Percentiles rank a stretch among this genome's conserved stretches.
Evolutionary conservation across 2,113 vertebrate species (phyloP).

Genomic region (Leucosticte australis): DNA sequence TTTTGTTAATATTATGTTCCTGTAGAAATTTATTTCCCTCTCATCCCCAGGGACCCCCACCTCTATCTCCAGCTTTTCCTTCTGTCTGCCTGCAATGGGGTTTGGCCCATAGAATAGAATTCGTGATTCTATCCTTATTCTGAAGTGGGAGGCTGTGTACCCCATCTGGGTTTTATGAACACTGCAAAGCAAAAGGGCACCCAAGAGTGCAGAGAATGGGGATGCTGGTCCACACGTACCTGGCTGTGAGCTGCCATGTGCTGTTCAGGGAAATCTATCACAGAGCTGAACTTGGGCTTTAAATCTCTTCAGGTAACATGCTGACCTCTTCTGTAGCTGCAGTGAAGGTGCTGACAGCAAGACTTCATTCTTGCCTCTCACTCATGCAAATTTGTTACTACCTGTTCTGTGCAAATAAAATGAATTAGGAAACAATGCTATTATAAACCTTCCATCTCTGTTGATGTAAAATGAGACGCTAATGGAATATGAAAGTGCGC

Average conservation of each 20-base stretch:
- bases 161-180: background rate
- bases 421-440: background rate
- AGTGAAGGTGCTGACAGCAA: background rate
- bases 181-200: background rate
- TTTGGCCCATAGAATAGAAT: background rate
- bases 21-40: background rate
- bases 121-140: background rate
- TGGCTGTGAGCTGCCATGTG: background rate
- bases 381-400: background rate
- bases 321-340: background rate
- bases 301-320: background rate
- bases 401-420: background rate
- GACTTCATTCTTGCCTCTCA: background rate
- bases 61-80: background rate
- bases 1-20: background rate
- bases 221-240: background rate
- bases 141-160: background rate
- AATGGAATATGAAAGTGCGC: background rate
- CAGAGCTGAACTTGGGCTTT: background rate
- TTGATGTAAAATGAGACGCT: background rate
- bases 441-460: background rate
- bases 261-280: background rate
- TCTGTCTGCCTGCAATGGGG: background rate
- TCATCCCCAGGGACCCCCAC: background rate
- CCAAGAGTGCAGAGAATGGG: background rate